phyloP scores from a whole-genome alignment of 1,140 invertebrate species.

The Zophobas morio region DNA sequence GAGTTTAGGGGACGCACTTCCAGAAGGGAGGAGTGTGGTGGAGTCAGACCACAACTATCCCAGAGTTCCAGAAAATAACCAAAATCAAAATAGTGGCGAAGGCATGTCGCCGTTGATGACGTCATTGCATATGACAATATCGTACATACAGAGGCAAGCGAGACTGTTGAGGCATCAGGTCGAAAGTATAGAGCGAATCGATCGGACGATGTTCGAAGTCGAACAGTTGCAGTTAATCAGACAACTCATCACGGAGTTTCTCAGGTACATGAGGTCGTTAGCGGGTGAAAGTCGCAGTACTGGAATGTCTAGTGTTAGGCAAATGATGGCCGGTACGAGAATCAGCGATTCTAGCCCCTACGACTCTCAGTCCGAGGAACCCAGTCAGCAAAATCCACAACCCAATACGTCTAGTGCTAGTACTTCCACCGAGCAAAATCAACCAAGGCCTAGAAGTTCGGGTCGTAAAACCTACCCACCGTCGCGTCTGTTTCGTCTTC shows the following conservation, averaged over 20 bases:
- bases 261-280: constrained; percentile 69
- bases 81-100: constrained; percentile 29
- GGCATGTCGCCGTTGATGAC: constrained; percentile 62
- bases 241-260: constrained; percentile 76
- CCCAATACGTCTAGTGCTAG: constrained; percentile 48
- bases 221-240: constrained; percentile 74
- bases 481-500: constrained; percentile 57
- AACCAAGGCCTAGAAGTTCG: constrained; percentile 45
- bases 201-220: constrained; percentile 68
- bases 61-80: constrained; percentile 55
- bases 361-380: constrained; percentile 57
- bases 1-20: constrained; percentile 1
- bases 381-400: constrained; percentile 7
- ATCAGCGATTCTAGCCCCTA: constrained; percentile 65
- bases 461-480: constrained; percentile 62
- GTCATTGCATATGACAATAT: constrained; percentile 63
- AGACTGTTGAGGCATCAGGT: constrained; percentile 61
- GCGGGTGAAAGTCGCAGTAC: constrained; percentile 53
- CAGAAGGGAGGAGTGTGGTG: constrained; percentile 48
- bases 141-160: constrained; percentile 64
- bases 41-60: constrained; percentile 66
- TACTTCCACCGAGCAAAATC: constrained; percentile 31
- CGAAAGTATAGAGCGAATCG: constrained; percentile 64
- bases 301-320: constrained; percentile 63
- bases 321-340: constrained; percentile 67